Conservation (phyloP, 2,797 vertebrate genomes). For the Cyprinodon diabolis region DNA sequence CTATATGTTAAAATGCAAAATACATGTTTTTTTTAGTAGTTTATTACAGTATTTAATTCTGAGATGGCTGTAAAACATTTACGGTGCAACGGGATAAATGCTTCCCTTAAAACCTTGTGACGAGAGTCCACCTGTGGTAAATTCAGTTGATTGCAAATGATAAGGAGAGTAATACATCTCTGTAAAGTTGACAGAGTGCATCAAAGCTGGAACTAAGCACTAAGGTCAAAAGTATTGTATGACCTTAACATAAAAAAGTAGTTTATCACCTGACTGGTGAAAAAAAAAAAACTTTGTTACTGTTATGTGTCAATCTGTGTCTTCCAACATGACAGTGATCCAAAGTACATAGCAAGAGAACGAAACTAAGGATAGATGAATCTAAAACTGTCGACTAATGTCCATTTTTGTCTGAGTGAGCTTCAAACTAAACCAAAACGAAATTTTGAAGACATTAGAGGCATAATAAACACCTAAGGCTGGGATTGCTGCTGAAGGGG, state of each 20-base stretch:
- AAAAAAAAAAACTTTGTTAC: too few species aligned
- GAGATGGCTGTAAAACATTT: too few species aligned
- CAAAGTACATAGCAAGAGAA: too few species aligned
- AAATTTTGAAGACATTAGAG: background rate
- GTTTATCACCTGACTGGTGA: too few species aligned
- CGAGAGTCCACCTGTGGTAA: background rate
- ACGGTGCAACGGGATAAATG: too few species aligned
- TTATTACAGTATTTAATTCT: too few species aligned
- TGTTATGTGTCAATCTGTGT: too few species aligned
- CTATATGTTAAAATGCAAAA: slow-evolving; percentile 11
- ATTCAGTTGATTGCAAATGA: background rate
- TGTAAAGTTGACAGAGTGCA: background rate
- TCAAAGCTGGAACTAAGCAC: background rate
- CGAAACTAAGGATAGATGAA: too few species aligned
- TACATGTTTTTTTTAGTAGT: slow-evolving; percentile 46
- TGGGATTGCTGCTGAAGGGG: background rate
- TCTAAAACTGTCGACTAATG: background rate
- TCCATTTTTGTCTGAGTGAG: background rate
- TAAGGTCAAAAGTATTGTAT: background rate
- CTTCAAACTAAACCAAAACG: background rate
- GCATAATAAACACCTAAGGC: background rate
- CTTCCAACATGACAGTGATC: too few species aligned
- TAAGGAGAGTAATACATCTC: background rate
- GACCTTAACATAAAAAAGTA: background rate
- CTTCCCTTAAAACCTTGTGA: background rate